These are phyloP conservation scores for Leucopsar rothschildi DNA, from an alignment of 2,113 vertebrate genomes.

Conservation along the genomic window DNA sequence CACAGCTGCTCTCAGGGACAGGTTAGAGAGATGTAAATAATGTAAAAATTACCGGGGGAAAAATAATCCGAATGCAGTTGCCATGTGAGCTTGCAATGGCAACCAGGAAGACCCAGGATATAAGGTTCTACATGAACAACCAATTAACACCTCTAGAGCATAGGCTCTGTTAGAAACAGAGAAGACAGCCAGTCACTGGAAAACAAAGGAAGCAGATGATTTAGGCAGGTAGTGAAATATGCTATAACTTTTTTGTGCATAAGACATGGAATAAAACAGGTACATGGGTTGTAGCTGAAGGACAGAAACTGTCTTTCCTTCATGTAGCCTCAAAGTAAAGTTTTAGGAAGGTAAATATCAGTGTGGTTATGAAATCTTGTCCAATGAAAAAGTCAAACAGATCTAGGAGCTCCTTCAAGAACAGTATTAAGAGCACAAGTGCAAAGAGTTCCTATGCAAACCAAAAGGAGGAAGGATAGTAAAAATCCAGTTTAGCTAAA, in stretches of 20 bases:
- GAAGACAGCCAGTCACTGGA: background rate
- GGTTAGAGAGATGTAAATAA: background rate
- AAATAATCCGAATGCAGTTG: background rate
- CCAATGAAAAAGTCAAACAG: background rate
- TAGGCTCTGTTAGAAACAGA: background rate
- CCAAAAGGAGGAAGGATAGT: background rate
- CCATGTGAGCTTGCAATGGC: background rate
- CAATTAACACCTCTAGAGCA: background rate
- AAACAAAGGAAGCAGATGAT: background rate
- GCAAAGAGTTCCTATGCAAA: background rate
- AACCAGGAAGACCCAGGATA: background rate
- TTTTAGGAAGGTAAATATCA: background rate
- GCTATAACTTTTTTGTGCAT: background rate
- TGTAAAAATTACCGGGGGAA: background rate
- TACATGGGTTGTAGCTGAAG: background rate
- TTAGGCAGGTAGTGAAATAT: background rate
- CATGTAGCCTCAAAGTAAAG: background rate
- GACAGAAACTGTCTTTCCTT: background rate
- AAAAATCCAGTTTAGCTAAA: background rate
- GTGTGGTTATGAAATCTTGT: background rate
- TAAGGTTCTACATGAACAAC: background rate
- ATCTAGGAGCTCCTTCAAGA: background rate
- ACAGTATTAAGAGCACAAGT: background rate
- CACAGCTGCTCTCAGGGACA: background rate
- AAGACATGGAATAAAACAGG: background rate